Conservation (phyloP, 2,797 vertebrate species). For the Vireo griseus region DNA sequence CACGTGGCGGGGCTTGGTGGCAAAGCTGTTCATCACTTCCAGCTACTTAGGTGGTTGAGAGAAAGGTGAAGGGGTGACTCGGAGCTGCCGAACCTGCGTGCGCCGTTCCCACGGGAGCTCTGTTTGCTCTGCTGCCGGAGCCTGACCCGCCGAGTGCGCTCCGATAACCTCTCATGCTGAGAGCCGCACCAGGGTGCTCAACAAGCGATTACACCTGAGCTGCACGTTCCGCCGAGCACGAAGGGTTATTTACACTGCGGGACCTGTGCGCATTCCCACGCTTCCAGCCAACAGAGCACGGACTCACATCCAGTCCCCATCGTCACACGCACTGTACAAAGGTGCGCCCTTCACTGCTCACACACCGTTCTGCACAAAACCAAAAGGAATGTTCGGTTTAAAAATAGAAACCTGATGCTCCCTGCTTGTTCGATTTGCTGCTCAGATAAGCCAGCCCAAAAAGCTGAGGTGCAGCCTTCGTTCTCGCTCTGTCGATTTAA, state of each 20-base stretch:
- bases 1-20: accelerated
- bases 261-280: accelerated
- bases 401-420: background rate
- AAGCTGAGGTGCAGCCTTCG: background rate
- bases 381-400: background rate
- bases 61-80: background rate
- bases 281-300: background rate
- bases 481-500: background rate
- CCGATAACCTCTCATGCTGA: accelerated
- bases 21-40: background rate
- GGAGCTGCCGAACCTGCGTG: background rate
- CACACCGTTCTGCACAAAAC: background rate
- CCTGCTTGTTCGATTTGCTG: background rate
- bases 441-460: background rate
- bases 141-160: accelerated
- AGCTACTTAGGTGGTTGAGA: background rate
- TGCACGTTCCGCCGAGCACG: accelerated
- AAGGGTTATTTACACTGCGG: background rate
- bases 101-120: accelerated
- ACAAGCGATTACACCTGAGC: accelerated
- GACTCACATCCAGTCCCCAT: accelerated
- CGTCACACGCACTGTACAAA: accelerated
- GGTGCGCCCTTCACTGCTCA: accelerated
- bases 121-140: accelerated
- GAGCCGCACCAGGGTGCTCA: accelerated